A percentile compares a stretch with the other conserved stretches of the same genome.
phyloP scores from a whole-genome alignment of 2,888 invertebrate species.

The Caenorhabditis afra region DNA sequence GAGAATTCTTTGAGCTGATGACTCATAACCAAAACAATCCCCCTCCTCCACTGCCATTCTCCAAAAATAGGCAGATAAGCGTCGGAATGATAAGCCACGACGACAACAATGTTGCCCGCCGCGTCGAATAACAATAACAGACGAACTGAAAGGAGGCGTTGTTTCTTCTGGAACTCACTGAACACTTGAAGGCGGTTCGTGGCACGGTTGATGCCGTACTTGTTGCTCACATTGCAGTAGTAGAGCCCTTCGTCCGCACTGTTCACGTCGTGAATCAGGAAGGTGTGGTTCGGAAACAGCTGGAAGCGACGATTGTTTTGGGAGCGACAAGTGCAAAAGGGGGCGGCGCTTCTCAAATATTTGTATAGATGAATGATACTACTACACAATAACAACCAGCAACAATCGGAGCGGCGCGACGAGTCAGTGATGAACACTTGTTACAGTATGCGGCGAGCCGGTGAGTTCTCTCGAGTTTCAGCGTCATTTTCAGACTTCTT shows the following conservation, averaged over 20 bases:
- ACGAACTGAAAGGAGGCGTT: background rate
- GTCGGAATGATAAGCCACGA: background rate
- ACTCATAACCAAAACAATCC: slow-evolving; percentile 13
- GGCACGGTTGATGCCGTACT: slow-evolving; percentile 80
- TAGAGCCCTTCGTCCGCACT: slow-evolving; percentile 78
- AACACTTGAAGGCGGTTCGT: slow-evolving; percentile 78
- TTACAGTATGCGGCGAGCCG: slow-evolving; percentile 23
- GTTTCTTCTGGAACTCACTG: slow-evolving; percentile 71
- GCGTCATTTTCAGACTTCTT: background rate
- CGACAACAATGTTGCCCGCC: slow-evolving; percentile 11
- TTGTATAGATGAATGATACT: slow-evolving; percentile 32
- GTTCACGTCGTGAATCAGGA: slow-evolving; percentile 76
- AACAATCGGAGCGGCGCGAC: background rate
- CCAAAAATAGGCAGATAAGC: slow-evolving; percentile 15
- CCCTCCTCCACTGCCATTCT: background rate
- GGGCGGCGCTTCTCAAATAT: slow-evolving; percentile 30
- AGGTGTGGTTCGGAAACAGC: slow-evolving; percentile 78
- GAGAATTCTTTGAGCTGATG: slow-evolving; percentile 8
- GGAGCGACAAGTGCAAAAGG: background rate
- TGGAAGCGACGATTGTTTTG: slow-evolving; percentile 29
- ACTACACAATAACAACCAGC: slow-evolving; percentile 17
- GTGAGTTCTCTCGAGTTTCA: slow-evolving; percentile 1
- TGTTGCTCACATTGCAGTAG: slow-evolving; percentile 80
- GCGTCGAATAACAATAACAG: slow-evolving; percentile 4
- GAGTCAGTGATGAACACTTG: slow-evolving; percentile 22